A percentile compares a stretch with the other conserved stretches of the same genome.
Conservation (phyloP, 2,888 invertebrate genomes). For the Minunthozetes semirufus region DNA sequence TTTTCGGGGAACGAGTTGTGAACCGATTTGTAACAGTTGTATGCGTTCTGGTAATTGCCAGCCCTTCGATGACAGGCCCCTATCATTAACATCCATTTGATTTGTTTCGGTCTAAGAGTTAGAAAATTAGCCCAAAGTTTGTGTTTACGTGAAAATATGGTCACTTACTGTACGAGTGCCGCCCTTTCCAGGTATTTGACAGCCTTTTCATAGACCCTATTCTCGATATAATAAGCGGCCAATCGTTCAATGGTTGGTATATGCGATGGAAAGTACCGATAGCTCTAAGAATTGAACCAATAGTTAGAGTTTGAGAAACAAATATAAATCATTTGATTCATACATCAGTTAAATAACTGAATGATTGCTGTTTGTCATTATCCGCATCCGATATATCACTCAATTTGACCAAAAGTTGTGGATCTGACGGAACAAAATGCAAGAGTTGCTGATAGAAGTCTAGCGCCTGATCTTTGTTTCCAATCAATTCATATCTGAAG, state of each 20-base stretch:
- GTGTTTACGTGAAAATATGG: not conserved
- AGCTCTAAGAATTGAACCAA: slow-evolving; percentile 44
- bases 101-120: slow-evolving; percentile 60
- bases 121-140: not conserved
- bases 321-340: not conserved
- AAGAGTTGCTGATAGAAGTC: slow-evolving; percentile 65
- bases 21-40: slow-evolving; percentile 73
- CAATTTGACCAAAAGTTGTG: slow-evolving; percentile 76
- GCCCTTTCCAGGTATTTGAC: slow-evolving; percentile 73
- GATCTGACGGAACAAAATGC: slow-evolving; percentile 78
- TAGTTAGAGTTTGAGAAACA: not conserved
- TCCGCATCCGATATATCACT: slow-evolving; percentile 82
- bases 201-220: slow-evolving; percentile 81
- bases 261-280: slow-evolving; percentile 63
- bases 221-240: slow-evolving; percentile 78
- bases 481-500: slow-evolving; percentile 59
- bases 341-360: slow-evolving; percentile 72
- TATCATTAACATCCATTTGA: slow-evolving; percentile 76
- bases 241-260: slow-evolving; percentile 76
- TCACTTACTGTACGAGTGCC: slow-evolving; percentile 57
- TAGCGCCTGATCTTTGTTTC: slow-evolving; percentile 54
- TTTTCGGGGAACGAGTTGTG: slow-evolving; percentile 88
- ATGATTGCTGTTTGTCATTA: slow-evolving; percentile 84
- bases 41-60: slow-evolving; percentile 74
- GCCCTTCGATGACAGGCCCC: slow-evolving; percentile 75